Base-by-base conservation (phyloP, 2,888 invertebrate genomes). In the Parnassius orleans region DNA sequence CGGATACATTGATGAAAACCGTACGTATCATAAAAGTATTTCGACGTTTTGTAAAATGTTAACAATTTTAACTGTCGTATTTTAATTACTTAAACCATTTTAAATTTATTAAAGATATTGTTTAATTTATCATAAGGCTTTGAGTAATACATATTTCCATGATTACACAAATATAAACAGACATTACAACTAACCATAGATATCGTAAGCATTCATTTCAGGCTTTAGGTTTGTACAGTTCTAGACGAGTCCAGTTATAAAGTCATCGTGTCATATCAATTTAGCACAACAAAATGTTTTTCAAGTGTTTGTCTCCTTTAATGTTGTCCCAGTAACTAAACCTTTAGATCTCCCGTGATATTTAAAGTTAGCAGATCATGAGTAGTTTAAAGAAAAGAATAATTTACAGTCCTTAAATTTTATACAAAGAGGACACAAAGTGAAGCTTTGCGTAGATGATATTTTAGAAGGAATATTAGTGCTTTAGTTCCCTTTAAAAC, bases 1-100 rank as follows among this genome's bases (percentile, higher is more conserved):
- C 55, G 91, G 90, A 86, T 90, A 92, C 84, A 90, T 88, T 77
- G 92, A 92, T 80, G 92, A 91, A 72, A 88, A 89, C 84, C 92
- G 92, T 92, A 92, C 85, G 92, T 92, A 92, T 89, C 68, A 75
- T 72, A 80, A 64, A 68, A 75, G 74, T 72, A 73, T 67, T 69
- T 69, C 63, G 73, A 75, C 77, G 79, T 77, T 75, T 69, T 75
- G 75, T 76, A 73, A 77, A 78, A 53, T 57, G 70, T 72, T 72
- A 72, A 63, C 24, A 51, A 57, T 53, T 61, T 61, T 56, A 60
- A 48, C 48, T 46, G 57, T 53, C 41, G 53, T 42, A 41, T 15
- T 44, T 48, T 59, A 14, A 61, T 15, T 44, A 61, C 56, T 61
- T 51, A 54, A 61, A 60, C 53, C 24, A 52, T 42, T 9, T n/a